phyloP scores from a whole-genome alignment of 1,140 invertebrate genomes.

The Drosophila punjabiensis region DNA sequence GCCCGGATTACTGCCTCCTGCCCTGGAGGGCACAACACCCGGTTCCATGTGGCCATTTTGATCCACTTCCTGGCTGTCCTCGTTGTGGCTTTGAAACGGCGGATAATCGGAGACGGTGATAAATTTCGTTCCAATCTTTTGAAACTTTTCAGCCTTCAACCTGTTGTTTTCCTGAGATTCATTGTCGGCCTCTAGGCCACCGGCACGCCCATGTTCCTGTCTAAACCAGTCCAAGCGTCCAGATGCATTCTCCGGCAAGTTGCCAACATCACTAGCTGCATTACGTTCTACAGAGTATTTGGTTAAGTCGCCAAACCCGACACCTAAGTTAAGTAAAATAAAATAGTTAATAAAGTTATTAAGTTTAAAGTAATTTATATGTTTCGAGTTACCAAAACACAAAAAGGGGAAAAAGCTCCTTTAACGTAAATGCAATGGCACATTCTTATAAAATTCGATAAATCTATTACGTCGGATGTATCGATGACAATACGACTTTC shows the following conservation, averaged over 20 bases:
- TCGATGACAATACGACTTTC: background rate
- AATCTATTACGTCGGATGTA: background rate
- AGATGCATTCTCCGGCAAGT: conserved; percentile 16
- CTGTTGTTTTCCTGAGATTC: conserved; percentile 43
- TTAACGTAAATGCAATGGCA: background rate
- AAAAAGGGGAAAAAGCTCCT: background rate
- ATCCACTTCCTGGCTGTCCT: conserved; percentile 40
- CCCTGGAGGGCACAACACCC: conserved; percentile 42
- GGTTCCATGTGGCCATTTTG: conserved; percentile 61
- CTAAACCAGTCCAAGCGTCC: conserved; percentile 52
- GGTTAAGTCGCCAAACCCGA: conserved; percentile 48
- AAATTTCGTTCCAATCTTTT: conserved; percentile 54
- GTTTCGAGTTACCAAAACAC: background rate
- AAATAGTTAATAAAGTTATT: background rate
- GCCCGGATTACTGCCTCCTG: conserved; percentile 28
- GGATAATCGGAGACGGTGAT: conserved; percentile 56
- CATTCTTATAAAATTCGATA: background rate
- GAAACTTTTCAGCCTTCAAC: conserved; percentile 42
- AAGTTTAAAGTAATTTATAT: background rate
- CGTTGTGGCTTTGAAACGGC: conserved; percentile 43
- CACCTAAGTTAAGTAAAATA: conserved; percentile 10
- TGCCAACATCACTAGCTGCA: conserved; percentile 20
- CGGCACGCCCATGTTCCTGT: conserved; percentile 28
- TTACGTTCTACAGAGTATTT: conserved; percentile 33
- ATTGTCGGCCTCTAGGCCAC: conserved; percentile 25